Conservation (phyloP, 1,140 invertebrate species). For the Bursaphelenchus mucronatus region DNA sequence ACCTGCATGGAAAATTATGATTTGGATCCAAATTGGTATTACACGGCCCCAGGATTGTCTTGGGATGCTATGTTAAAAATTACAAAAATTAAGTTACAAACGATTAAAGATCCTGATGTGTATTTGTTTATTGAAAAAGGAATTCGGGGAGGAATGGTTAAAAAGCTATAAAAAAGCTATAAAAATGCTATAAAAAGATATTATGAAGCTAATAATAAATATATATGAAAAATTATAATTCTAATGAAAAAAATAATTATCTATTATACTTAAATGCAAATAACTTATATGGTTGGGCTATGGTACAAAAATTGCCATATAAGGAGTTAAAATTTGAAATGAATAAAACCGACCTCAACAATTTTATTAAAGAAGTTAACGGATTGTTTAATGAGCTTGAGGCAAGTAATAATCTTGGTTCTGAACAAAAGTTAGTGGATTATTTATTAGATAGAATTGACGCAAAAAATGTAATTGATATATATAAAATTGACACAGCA, state of each 20-base stretch:
- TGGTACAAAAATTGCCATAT: constrained; percentile 33
- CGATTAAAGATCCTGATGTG: too few relatives aligned
- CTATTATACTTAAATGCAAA: constrained; percentile 41
- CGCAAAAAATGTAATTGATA: constrained; percentile 60
- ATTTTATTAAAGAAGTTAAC: too few relatives aligned
- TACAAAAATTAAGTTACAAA: too few relatives aligned
- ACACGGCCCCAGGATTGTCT: constrained; percentile 44
- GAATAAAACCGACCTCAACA: too few relatives aligned
- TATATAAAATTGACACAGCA: not conserved
- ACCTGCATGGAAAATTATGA: constrained; percentile 37
- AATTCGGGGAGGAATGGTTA: too few relatives aligned
- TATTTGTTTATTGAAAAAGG: too few relatives aligned
- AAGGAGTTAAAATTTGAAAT: constrained; percentile 29
- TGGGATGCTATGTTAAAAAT: constrained; percentile 38
- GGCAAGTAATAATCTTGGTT: constrained; percentile 27
- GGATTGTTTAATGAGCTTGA: too few relatives aligned
- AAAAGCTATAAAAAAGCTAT: constrained; percentile 37
- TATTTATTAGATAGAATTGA: constrained; percentile 51
- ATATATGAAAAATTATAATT: constrained; percentile 37
- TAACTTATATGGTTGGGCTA: constrained; percentile 39
- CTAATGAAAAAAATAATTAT: constrained; percentile 30
- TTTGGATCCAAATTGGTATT: constrained; percentile 45
- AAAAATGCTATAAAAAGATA: constrained; percentile 34
- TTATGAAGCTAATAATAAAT: constrained; percentile 48
- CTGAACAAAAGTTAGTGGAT: constrained; percentile 43